Base-by-base conservation (phyloP, 1,140 invertebrate species). In the Pseudomyrmex concolor region DNA sequence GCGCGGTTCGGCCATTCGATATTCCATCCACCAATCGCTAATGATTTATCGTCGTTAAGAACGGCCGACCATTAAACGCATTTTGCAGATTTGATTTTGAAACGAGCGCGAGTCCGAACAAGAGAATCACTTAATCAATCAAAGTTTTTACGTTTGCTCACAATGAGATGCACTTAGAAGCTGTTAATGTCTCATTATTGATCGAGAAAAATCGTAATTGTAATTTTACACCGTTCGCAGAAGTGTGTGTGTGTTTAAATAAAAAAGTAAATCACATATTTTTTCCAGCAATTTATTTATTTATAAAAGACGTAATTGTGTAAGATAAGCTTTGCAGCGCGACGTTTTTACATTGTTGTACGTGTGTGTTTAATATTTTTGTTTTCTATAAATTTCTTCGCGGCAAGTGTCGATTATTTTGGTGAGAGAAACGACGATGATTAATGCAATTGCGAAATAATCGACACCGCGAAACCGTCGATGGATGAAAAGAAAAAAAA, bases 1-100 rank as follows among this genome's bases (percentile, higher is more conserved):
- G 66, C 78, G 76, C 80, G 73, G 60, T 54, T 48, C 74, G 82
- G 82, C 57, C 34, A 34, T 34, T 59, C 85, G 85, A 87, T 87
- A 87, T 87, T 88, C 86, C 73, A 25, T 88, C 85, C 60, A 67
- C 86, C 83, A 76, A 81, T 87, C 77, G 74, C 83, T 85, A 85
- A 87, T 88, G 87, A 88, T 88, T 88, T 88, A 88, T 88, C 87
- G 87, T 76, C 78, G 68, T 76, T 34, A 85, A 85, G 67, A 66
- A 78, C 84, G 59, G 72, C 66, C 34, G 77, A 57, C 83, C 60
- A 71, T 88, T 89, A 88, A 89, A 84, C 60, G 74, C 74, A 60
- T 85, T 80, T 80, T 80, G 86, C 72, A 51, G 57, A 85, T 87
- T 85, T 71, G 73, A 77, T 51, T 68, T 45, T 17, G 51, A 86